These are phyloP conservation scores for Ctenodactylus gundi DNA, from an alignment of 2,113 vertebrate species.

Conservation along the genomic window DNA sequence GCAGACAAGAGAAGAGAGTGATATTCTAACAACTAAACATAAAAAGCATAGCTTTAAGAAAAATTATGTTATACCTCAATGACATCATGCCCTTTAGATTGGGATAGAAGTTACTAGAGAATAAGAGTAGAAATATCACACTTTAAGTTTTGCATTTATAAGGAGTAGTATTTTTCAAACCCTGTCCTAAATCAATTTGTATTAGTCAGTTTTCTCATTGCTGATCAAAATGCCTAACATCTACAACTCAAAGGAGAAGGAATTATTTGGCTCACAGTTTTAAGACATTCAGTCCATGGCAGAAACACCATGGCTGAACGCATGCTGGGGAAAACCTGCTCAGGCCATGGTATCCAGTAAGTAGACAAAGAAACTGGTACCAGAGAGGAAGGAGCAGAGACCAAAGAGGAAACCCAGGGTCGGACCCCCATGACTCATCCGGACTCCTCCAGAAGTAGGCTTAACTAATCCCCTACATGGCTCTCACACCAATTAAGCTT, in stretches of 20 bases:
- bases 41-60: background rate
- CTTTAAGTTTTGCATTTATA: background rate
- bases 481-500: background rate
- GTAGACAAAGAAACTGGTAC: background rate
- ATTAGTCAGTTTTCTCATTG: background rate
- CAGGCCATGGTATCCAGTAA: background rate
- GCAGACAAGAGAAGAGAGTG: rapidly evolving
- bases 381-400: background rate
- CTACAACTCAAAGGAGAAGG: background rate
- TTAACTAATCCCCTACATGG: background rate
- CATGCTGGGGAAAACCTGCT: background rate
- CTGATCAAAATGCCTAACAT: background rate
- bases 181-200: no score
- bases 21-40: background rate
- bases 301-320: background rate
- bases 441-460: background rate
- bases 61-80: background rate
- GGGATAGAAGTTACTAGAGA: background rate
- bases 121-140: background rate
- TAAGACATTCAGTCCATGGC: background rate
- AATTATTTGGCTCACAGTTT: background rate
- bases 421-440: background rate
- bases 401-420: background rate
- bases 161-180: background rate
- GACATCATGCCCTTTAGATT: background rate